phyloP scores from a whole-genome alignment of 2,888 invertebrate species.

The Scaptomyza flava region DNA sequence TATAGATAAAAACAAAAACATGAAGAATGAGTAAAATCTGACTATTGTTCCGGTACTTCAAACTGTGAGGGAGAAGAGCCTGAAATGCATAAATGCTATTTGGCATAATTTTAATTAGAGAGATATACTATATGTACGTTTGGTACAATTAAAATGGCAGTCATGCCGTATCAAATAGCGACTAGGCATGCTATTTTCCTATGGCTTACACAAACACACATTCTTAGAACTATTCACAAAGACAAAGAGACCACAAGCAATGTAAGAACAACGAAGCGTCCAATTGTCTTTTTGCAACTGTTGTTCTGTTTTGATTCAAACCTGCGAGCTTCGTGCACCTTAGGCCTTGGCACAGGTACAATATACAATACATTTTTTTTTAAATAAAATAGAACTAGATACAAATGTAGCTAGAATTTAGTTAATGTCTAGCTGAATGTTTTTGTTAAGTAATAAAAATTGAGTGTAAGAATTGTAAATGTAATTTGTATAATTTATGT shows the following conservation, averaged over 20 bases:
- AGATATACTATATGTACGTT: too few relatives aligned
- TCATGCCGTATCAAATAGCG: constrained; percentile 3
- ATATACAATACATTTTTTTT: constrained; percentile 2
- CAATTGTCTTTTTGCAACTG: constrained; percentile 85
- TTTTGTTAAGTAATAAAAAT: constrained; percentile 14
- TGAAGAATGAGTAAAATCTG: not conserved
- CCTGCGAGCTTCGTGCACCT: constrained; percentile 65
- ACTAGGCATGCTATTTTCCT: not conserved
- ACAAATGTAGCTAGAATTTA: constrained; percentile 38
- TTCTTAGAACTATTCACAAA: not conserved
- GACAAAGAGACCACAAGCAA: constrained; percentile 83
- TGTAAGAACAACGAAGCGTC: constrained; percentile 85
- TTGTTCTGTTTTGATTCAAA: constrained; percentile 84
- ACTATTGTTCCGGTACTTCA: not conserved
- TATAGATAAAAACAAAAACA: too few relatives aligned
- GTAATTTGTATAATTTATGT: constrained; percentile 61
- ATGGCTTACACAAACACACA: not conserved
- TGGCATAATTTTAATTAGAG: not conserved
- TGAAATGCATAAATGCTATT: not conserved
- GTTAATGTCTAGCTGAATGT: constrained; percentile 49
- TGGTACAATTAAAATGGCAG: not conserved
- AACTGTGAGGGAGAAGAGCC: not conserved
- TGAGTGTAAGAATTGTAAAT: constrained; percentile 22
- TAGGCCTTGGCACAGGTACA: constrained; percentile 61
- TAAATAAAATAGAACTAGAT: constrained; percentile 1